Conservation (phyloP, 2,888 invertebrate genomes). For the Eilema caniola region DNA sequence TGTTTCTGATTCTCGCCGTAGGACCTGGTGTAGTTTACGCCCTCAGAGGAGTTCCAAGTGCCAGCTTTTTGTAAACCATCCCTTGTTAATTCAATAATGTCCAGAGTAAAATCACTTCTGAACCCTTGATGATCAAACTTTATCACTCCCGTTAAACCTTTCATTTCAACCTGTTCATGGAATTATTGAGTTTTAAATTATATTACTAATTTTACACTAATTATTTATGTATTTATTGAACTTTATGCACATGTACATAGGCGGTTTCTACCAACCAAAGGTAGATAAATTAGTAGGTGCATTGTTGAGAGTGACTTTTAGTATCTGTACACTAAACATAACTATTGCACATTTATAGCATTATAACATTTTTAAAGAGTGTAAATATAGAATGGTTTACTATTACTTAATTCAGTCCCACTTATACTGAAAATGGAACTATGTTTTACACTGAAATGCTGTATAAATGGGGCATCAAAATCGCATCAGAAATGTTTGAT, state of each 20-base stretch:
- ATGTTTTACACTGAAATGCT: not conserved
- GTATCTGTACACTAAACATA: no score
- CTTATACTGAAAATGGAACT: not conserved
- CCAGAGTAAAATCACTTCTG: constrained; percentile 95
- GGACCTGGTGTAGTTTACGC: constrained; percentile 95
- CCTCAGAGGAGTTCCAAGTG: constrained; percentile 95
- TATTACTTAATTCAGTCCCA: not conserved
- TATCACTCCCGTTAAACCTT: constrained; percentile 96
- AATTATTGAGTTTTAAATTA: constrained; percentile 53
- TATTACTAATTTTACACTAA: constrained; percentile 16
- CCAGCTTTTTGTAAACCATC: constrained; percentile 95
- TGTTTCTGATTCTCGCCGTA: constrained; percentile 95
- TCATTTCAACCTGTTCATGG: constrained; percentile 93
- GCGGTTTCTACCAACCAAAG: no score
- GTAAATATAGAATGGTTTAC: not conserved
- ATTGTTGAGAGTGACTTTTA: no score
- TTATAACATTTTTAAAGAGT: not conserved
- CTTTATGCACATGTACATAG: no score
- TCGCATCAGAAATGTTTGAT: no score
- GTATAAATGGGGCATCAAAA: no score
- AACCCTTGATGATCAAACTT: constrained; percentile 98
- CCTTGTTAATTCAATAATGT: constrained; percentile 95
- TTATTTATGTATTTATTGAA: no score
- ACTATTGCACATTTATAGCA: not conserved
- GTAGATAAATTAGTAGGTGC: no score